phyloP scores from a whole-genome alignment of 2,888 invertebrate genomes.

The Diplazon laetatorius region DNA sequence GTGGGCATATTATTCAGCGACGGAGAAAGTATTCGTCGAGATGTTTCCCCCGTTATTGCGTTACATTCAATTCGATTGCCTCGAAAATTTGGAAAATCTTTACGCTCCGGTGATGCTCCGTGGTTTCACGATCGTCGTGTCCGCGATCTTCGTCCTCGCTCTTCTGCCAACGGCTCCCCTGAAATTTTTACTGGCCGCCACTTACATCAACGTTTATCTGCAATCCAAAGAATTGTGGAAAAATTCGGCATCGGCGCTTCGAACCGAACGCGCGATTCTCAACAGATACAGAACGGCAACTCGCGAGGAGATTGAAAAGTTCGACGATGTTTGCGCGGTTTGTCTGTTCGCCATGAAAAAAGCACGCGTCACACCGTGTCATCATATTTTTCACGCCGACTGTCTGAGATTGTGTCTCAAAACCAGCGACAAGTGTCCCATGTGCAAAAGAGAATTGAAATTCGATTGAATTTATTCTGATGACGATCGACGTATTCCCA shows the following conservation, averaged over 20 bases:
- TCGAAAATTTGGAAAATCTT: conserved; percentile 89
- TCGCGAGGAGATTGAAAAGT: conserved; percentile 86
- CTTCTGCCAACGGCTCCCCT: conserved; percentile 85
- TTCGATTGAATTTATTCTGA: no score
- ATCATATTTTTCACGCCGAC: conserved; percentile 91
- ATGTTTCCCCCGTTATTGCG: conserved; percentile 85
- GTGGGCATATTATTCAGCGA: conserved; percentile 88
- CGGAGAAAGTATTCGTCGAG: conserved; percentile 89
- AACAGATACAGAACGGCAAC: conserved; percentile 87
- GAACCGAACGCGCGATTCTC: conserved; percentile 86
- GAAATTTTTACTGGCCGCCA: conserved; percentile 84
- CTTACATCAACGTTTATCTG: conserved; percentile 87
- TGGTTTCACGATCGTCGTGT: conserved; percentile 85
- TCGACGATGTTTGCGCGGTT: conserved; percentile 91
- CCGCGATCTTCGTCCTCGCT: conserved; percentile 84
- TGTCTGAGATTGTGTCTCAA: conserved; percentile 90
- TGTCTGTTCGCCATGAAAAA: conserved; percentile 88
- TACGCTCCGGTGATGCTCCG: conserved; percentile 88
- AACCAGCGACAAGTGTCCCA: conserved; percentile 88
- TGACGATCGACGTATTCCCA: no score
- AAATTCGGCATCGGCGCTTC: conserved; percentile 84
- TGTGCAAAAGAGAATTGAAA: conserved; percentile 88
- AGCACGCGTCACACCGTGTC: conserved; percentile 90
- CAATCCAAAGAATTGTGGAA: conserved; percentile 86
- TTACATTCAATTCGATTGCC: conserved; percentile 85